Conservation (phyloP, 23 tunicate species). For the Trididemnum miniatum region DNA sequence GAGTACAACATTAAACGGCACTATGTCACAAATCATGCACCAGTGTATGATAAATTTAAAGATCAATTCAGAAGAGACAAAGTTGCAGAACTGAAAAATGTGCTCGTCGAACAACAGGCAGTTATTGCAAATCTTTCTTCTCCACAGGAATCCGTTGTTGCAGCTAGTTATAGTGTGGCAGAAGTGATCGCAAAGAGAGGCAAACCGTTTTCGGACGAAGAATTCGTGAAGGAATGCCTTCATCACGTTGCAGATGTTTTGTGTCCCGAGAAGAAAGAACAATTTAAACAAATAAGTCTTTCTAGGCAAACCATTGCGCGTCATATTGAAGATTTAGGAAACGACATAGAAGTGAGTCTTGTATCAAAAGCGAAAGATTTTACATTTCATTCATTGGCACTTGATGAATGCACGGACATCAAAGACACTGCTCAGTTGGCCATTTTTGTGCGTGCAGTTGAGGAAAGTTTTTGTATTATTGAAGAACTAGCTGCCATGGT, state of each 20-base stretch:
- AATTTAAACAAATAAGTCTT: slow-evolving; percentile 39
- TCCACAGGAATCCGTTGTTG: slow-evolving; percentile 60
- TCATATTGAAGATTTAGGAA: slow-evolving; percentile 30
- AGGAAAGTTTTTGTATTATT: slow-evolving; percentile 18
- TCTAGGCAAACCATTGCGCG: slow-evolving; percentile 30
- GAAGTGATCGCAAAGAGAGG: slow-evolving; percentile 59
- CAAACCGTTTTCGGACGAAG: slow-evolving; percentile 54
- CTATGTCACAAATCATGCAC: slow-evolving; percentile 35
- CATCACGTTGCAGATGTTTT: slow-evolving; percentile 36
- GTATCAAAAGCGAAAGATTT: slow-evolving; percentile 27
- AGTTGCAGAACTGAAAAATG: slow-evolving; percentile 23
- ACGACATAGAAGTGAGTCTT: slow-evolving; percentile 25
- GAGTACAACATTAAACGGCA: slow-evolving; percentile 33
- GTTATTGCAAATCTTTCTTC: slow-evolving; percentile 48
- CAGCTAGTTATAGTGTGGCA: slow-evolving; percentile 68
- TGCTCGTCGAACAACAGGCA: slow-evolving; percentile 35
- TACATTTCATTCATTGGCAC: slow-evolving; percentile 34
- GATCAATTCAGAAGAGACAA: slow-evolving; percentile 31
- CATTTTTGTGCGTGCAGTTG: slow-evolving; percentile 34
- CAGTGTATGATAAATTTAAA: slow-evolving; percentile 27
- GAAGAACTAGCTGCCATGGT: slow-evolving; percentile 39
- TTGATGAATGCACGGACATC: slow-evolving; percentile 43
- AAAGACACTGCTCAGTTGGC: slow-evolving; percentile 35
- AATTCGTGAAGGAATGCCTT: slow-evolving; percentile 46
- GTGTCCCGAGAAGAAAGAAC: slow-evolving; percentile 42